Conservation (phyloP, 1,140 invertebrate genomes). For the Papilio machaon region DNA sequence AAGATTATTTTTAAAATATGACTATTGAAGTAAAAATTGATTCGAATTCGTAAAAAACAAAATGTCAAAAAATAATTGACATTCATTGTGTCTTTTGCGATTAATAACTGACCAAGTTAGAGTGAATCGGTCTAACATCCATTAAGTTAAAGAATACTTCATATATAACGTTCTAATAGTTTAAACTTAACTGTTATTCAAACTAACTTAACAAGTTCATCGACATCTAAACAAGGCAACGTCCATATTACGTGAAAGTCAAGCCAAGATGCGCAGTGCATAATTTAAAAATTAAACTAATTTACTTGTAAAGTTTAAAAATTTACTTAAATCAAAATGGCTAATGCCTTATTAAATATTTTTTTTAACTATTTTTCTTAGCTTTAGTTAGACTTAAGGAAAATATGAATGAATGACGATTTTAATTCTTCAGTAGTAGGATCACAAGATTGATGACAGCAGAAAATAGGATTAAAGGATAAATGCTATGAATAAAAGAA, state of each 20-base stretch:
- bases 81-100: too few relatives aligned
- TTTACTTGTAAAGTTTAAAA: neutral
- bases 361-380: too few relatives aligned
- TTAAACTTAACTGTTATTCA: neutral
- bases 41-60: too few relatives aligned
- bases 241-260: neutral
- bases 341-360: neutral
- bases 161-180: neutral
- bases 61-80: too few relatives aligned
- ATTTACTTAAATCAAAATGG: neutral
- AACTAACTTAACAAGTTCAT: conserved; percentile 12
- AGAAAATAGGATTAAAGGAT: conserved; percentile 6
- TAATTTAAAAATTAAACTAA: neutral
- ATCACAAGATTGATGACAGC: neutral
- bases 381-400: neutral
- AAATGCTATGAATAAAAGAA: neutral
- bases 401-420: neutral
- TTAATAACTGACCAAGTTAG: neutral
- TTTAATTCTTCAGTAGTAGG: neutral
- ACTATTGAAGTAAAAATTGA: too few relatives aligned
- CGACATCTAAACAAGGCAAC: neutral
- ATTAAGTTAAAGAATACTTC: neutral
- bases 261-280: neutral
- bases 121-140: neutral
- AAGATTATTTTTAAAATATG: too few relatives aligned